phyloP scores from a whole-genome alignment of 2,113 vertebrate species.

The Neofelis nebulosa region DNA sequence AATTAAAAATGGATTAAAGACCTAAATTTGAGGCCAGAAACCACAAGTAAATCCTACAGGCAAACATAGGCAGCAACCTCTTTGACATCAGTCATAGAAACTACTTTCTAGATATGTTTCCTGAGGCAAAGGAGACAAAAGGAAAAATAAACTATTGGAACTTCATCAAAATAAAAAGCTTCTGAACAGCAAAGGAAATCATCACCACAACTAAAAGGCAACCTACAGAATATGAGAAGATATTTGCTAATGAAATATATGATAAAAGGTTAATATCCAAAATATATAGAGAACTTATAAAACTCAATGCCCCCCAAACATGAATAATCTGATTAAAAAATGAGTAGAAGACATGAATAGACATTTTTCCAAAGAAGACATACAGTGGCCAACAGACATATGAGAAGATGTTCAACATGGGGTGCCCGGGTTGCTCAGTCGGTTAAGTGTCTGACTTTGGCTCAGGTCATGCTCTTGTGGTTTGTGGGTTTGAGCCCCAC shows the following conservation, averaged over 20 bases:
- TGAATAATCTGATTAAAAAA: background rate
- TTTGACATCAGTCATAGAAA: background rate
- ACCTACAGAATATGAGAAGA: background rate
- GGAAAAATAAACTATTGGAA: background rate
- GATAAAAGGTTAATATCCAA: background rate
- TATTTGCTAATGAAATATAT: background rate
- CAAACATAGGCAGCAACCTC: background rate
- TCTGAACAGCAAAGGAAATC: background rate
- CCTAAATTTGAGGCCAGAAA: background rate
- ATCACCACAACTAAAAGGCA: background rate
- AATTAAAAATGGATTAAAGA: background rate
- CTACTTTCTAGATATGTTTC: background rate
- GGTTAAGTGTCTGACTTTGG: too few species aligned
- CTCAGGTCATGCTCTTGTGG: too few species aligned
- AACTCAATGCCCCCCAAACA: background rate
- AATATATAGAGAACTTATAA: background rate
- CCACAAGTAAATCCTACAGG: background rate
- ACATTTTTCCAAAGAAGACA: background rate
- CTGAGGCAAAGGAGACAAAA: background rate
- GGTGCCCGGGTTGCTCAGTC: too few species aligned
- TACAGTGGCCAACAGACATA: background rate
- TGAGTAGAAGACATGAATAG: background rate
- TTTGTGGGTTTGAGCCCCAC: too few species aligned
- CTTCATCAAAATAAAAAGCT: background rate
- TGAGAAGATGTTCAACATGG: background rate